Evolutionary conservation across 2,113 vertebrate genomes (phyloP).

Genomic region (Mugil cephalus): DNA sequence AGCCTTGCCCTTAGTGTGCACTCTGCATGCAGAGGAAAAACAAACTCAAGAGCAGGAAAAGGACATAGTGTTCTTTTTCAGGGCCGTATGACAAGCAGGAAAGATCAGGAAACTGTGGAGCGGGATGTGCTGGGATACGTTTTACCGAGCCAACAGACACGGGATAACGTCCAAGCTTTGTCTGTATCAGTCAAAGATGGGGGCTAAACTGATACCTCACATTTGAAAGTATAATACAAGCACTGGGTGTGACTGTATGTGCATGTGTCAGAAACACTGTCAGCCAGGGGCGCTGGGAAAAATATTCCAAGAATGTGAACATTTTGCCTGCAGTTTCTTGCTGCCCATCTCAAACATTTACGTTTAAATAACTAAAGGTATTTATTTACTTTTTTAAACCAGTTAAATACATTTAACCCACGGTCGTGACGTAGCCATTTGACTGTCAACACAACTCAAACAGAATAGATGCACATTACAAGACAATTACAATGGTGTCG

Average conservation of each 20-base stretch:
- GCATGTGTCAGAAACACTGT: background rate
- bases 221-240: background rate
- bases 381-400: too few relatives aligned
- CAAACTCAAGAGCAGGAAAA: constrained; percentile 33
- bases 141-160: constrained; percentile 6
- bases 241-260: background rate
- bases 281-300: background rate
- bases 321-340: background rate
- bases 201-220: background rate
- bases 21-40: constrained; percentile 17
- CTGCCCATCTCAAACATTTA: background rate
- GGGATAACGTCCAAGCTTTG: background rate
- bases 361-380: background rate
- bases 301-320: background rate
- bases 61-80: constrained; percentile 54
- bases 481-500: background rate
- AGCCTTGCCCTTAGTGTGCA: background rate
- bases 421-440: background rate
- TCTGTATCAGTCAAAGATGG: background rate
- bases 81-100: constrained; percentile 7
- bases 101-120: constrained; percentile 4
- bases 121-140: background rate
- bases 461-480: background rate
- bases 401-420: too few relatives aligned
- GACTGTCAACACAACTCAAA: background rate